Conservation (phyloP, 2,797 vertebrate genomes). For the Scolopax rusticola region DNA sequence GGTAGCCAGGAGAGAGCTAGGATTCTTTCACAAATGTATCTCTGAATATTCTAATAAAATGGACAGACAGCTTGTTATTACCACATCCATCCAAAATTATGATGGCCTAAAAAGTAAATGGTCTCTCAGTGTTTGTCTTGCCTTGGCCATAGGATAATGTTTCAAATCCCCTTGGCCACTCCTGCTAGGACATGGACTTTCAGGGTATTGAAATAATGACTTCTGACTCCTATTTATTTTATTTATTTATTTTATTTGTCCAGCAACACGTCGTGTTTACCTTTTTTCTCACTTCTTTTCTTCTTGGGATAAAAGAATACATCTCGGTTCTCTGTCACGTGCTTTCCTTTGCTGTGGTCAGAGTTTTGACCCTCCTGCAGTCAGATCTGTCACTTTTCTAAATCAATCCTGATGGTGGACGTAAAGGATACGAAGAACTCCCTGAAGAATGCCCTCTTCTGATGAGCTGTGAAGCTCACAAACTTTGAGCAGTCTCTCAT, state of each 20-base stretch:
- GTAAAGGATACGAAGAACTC: background rate
- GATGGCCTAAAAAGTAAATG: background rate
- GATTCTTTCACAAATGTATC: background rate
- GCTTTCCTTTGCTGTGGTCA: background rate
- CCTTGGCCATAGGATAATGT: background rate
- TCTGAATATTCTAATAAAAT: background rate
- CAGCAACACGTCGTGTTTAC: fast-evolving
- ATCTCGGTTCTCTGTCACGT: background rate
- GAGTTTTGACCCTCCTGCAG: background rate
- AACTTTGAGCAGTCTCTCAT: background rate
- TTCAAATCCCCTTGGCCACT: background rate
- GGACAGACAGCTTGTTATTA: background rate
- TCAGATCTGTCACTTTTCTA: background rate
- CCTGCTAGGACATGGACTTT: background rate
- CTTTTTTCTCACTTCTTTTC: background rate
- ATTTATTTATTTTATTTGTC: background rate
- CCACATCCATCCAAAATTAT: background rate
- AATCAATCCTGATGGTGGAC: background rate
- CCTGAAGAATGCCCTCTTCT: background rate
- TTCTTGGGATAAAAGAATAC: background rate
- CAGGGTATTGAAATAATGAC: background rate
- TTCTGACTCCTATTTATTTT: background rate
- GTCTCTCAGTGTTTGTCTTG: background rate
- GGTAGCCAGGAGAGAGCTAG: background rate
- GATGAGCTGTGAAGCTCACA: background rate